A percentile compares a stretch with the other conserved stretches of the same genome.
These are phyloP conservation scores for Steinernema scapterisci DNA, from an alignment of 2,888 invertebrate genomes.

Conservation along the genomic window DNA sequence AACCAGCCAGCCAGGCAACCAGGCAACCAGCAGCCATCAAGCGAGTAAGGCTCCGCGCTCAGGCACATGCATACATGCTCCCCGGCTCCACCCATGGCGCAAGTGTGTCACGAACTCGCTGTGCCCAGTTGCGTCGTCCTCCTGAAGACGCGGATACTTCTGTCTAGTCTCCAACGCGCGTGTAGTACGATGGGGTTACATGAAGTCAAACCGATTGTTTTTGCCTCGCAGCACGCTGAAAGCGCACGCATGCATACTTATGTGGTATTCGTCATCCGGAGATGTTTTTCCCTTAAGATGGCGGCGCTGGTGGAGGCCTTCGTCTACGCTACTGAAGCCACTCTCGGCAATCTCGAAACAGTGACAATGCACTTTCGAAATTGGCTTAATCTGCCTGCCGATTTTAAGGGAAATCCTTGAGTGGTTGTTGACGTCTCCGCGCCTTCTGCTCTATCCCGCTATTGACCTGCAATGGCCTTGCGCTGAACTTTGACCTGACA, in stretches of 20 bases:
- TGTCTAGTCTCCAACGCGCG: conserved; percentile 11
- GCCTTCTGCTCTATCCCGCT: background rate
- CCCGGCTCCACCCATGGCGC: conserved; percentile 27
- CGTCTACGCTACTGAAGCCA: background rate
- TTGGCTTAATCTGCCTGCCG: conserved; percentile 15
- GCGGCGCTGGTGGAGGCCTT: background rate
- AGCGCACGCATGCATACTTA: conserved; percentile 33
- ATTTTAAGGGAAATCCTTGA: conserved; percentile 28
- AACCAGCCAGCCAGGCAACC: no score
- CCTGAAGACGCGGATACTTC: conserved; percentile 24
- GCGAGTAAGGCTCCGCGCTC: background rate
- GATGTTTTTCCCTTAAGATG: conserved; percentile 26
- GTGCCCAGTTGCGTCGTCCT: background rate
- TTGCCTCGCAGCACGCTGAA: conserved; percentile 15
- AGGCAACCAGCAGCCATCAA: no score
- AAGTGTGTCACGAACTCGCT: conserved; percentile 27
- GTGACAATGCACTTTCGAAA: conserved; percentile 9
- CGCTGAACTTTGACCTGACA: conserved; percentile 31
- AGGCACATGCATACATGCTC: conserved; percentile 21
- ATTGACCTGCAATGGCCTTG: conserved; percentile 29
- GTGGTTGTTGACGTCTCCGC: conserved; percentile 12
- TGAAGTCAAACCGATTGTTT: conserved; percentile 22
- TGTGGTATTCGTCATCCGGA: conserved; percentile 24
- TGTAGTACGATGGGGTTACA: conserved; percentile 26
- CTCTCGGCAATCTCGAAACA: background rate